Base-by-base conservation (phyloP, 2,113 vertebrate genomes). In the Megaleporinus macrocephalus region DNA sequence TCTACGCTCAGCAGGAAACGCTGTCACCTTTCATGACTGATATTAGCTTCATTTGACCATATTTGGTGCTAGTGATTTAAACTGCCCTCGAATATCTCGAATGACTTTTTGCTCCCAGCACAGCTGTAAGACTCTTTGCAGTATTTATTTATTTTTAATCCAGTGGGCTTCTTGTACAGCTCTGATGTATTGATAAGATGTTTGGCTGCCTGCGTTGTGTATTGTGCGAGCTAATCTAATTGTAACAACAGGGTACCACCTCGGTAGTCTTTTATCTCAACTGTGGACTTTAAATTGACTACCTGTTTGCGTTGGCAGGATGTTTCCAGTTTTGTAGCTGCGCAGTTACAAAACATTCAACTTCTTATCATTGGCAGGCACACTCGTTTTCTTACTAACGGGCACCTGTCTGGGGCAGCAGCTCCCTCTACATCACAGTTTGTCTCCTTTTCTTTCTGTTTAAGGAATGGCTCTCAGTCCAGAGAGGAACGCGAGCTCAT, bases 271-370 rank as follows among this genome's bases (percentile, higher is more conserved):
- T 83, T 83, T 79, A 80, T 83, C 77, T 76, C 63, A 49, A 93
- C 95, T 94, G 94, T 93, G 93, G 77, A 93, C 95, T 94, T 93
- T 95, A 96, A 97, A 98, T 96, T 94, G 95, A 93, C 93, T 91
- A 93, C 90, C 93, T 97, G 95, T 96, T 97, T 95, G 95, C 95
- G 93, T 93, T 97, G 95, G 96, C 95, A 91, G 94, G 93, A 95
- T 96, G 95, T 96, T 97, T 95, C 94, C 93, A 95, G 94, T 94
- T 96, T 96, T 96, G 96, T 96, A 95, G 95, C 95, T 94, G 94
- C 94, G 95, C 95, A 95, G 94, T 95, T 95, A 96, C 95, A 95
- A 96, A 96, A 96, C 96, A 88, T 63, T 73, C 14, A 87, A 94
- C 95, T 94, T 94, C 95, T 97, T 97, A 97, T 96, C 93, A 91